These are phyloP conservation scores for Salvelinus namaycush DNA, from an alignment of 2,113 vertebrate species.

Conservation along the genomic window DNA sequence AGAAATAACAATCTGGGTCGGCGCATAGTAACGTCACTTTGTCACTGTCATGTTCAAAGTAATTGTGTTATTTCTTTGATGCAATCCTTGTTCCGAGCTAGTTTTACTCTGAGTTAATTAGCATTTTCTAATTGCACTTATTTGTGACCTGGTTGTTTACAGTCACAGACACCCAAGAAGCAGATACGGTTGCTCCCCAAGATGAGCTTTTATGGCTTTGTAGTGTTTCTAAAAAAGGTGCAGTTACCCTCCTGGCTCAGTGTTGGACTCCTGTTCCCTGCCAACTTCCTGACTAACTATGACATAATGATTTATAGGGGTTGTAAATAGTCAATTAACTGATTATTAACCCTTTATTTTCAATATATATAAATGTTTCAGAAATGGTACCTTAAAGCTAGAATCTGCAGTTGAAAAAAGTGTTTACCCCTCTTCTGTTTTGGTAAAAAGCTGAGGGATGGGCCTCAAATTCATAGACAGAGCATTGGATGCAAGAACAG, in stretches of 20 bases:
- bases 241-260: not conserved
- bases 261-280: not conserved
- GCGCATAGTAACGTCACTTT: no score
- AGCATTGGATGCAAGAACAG: no score
- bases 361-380: conserved; percentile 41
- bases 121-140: conserved; percentile 27
- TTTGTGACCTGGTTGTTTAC: conserved; percentile 27
- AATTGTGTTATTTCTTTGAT: not conserved
- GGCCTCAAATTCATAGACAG: no score
- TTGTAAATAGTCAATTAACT: not conserved
- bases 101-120: not conserved
- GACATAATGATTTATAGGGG: not conserved
- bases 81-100: not conserved
- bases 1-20: no score
- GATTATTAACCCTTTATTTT: not conserved
- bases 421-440: no score
- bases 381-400: not conserved
- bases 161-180: conserved; percentile 19
- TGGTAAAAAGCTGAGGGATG: no score
- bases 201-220: conserved; percentile 30
- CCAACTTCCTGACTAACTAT: not conserved
- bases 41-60: not conserved
- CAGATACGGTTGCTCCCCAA: conserved; percentile 27
- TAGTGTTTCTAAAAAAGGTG: not conserved
- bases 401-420: no score